Conservation (phyloP, 2,888 invertebrate species). For the Galerucella nymphaeae region DNA sequence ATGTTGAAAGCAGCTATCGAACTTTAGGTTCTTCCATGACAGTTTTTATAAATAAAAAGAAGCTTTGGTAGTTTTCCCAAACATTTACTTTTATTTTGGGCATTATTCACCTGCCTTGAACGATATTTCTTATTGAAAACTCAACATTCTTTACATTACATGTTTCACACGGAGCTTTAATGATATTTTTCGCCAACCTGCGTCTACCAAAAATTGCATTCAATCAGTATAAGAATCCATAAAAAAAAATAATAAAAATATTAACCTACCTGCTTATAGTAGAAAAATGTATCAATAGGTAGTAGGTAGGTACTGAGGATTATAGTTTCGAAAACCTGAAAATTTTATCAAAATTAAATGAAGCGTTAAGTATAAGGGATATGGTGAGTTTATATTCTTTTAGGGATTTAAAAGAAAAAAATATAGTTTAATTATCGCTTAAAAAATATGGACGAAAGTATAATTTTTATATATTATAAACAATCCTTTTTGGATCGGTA, state of each 20-base stretch:
- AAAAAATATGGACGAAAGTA: background rate
- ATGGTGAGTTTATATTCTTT: background rate
- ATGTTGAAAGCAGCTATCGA: too few relatives aligned
- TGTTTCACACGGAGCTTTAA: constrained; percentile 2
- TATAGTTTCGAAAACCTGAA: background rate
- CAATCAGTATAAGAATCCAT: background rate
- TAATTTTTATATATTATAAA: background rate
- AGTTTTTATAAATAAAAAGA: too few relatives aligned
- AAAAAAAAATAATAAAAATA: background rate
- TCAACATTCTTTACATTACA: background rate
- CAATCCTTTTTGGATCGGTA: too few relatives aligned
- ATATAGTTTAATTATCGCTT: background rate
- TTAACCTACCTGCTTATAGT: constrained; percentile 7
- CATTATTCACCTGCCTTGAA: background rate
- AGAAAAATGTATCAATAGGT: too few relatives aligned
- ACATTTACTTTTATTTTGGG: too few relatives aligned
- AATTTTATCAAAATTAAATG: background rate
- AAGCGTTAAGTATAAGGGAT: background rate
- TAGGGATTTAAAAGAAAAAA: background rate
- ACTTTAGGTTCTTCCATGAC: too few relatives aligned
- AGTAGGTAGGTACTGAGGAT: background rate
- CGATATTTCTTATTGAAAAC: background rate
- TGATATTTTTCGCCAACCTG: background rate
- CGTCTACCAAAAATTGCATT: background rate
- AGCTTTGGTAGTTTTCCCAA: too few relatives aligned